phyloP scores from a whole-genome alignment of 2,888 invertebrate genomes.

The Orgyia antiqua region DNA sequence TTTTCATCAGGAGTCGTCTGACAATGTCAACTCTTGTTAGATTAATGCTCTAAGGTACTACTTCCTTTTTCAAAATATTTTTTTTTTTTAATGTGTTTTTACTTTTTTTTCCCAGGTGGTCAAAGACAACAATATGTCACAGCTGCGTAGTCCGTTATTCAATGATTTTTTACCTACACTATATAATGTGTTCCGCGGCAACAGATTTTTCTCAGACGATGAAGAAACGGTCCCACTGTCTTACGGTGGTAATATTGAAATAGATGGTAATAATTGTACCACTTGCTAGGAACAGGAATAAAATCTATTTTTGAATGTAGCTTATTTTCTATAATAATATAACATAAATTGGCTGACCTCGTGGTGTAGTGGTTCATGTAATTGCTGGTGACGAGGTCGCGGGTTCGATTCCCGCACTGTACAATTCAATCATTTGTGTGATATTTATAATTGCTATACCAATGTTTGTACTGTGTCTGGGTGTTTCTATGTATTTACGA shows the following conservation, averaged over 20 bases:
- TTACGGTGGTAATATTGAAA: constrained; percentile 49
- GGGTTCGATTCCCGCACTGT: too few species aligned
- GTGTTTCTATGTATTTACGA: too few species aligned
- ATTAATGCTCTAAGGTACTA: too few species aligned
- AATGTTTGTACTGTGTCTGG: too few species aligned
- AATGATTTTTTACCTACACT: constrained; percentile 68
- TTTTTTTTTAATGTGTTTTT: too few species aligned
- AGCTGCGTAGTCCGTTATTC: constrained; percentile 55
- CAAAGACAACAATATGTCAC: constrained; percentile 46
- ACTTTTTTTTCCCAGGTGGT: constrained; percentile 64
- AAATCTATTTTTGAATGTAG: constrained; percentile 7
- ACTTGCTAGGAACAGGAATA: constrained; percentile 43
- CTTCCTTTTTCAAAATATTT: neutral
- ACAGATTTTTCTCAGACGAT: constrained; percentile 33
- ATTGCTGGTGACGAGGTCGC: too few species aligned
- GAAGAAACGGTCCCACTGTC: constrained; percentile 25
- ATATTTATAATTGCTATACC: too few species aligned
- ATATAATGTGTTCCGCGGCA: constrained; percentile 57
- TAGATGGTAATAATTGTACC: constrained; percentile 66
- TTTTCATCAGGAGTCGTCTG: too few species aligned
- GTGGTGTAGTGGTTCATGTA: too few species aligned
- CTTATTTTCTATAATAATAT: neutral
- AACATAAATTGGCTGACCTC: too few species aligned
- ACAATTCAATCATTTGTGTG: too few species aligned
- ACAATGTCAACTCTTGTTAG: too few species aligned